These are phyloP conservation scores for Psilanteris sp. DNA, from an alignment of 1,140 invertebrate genomes.

Conservation along the genomic window DNA sequence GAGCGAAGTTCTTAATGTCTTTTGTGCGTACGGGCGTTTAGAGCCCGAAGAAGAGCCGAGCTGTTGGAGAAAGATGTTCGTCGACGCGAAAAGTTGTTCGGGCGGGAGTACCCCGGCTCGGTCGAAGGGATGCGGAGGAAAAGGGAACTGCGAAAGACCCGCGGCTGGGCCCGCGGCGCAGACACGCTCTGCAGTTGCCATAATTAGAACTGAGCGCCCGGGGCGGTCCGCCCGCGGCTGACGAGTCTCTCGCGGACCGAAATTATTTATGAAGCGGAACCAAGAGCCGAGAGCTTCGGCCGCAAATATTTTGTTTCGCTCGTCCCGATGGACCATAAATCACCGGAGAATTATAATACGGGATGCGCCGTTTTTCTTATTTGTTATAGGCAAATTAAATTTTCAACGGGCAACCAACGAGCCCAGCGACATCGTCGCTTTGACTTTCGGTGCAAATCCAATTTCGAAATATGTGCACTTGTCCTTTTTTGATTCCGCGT, in stretches of 20 bases:
- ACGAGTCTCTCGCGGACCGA: slow-evolving; percentile 77
- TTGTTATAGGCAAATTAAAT: slow-evolving; percentile 51
- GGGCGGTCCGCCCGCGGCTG: slow-evolving; percentile 69
- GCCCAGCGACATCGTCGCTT: too few species aligned
- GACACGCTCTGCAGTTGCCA: slow-evolving; percentile 76
- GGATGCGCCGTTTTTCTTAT: slow-evolving; percentile 46
- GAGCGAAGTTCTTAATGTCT: slow-evolving; percentile 38
- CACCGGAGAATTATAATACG: slow-evolving; percentile 53
- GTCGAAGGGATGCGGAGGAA: slow-evolving; percentile 54
- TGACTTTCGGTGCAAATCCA: too few species aligned
- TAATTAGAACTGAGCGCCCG: slow-evolving; percentile 77
- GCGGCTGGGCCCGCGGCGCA: slow-evolving; percentile 65
- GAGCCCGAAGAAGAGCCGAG: slow-evolving; percentile 28
- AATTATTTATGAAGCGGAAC: slow-evolving; percentile 79
- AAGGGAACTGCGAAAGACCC: slow-evolving; percentile 67
- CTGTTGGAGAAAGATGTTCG: slow-evolving; percentile 46
- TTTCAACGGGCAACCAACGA: slow-evolving; percentile 23
- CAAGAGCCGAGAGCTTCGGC: slow-evolving; percentile 73
- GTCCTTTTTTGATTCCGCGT: too few species aligned
- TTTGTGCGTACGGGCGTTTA: slow-evolving; percentile 44
- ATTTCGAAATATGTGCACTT: too few species aligned
- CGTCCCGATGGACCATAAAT: slow-evolving; percentile 58
- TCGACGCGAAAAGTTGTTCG: slow-evolving; percentile 48
- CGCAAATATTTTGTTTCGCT: slow-evolving; percentile 77
- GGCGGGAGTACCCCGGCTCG: slow-evolving; percentile 38